Conservation (phyloP, 2,888 invertebrate species). For the Crematogaster levior region DNA sequence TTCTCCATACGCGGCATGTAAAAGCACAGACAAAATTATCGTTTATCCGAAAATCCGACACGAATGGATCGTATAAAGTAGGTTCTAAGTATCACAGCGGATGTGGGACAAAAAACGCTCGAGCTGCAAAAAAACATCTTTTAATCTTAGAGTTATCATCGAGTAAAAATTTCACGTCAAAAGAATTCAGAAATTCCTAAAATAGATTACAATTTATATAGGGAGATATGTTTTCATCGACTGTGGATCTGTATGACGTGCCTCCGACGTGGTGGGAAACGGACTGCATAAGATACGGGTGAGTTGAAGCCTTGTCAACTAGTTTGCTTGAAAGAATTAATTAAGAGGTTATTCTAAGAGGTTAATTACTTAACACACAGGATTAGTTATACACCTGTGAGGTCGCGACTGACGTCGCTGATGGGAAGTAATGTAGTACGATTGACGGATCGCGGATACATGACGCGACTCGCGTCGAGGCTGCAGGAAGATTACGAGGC, state of each 20-base stretch:
- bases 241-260: constrained; percentile 46
- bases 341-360: too few species aligned
- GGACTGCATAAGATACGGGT: constrained; percentile 66
- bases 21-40: not conserved
- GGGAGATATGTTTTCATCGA: constrained; percentile 29
- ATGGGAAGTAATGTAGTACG: constrained; percentile 90
- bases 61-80: not conserved
- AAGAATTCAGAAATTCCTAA: not conserved
- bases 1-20: not conserved
- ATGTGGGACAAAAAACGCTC: constrained; percentile 19
- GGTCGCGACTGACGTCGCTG: constrained; percentile 89
- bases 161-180: not conserved
- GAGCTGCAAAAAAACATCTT: not conserved
- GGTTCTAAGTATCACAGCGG: not conserved
- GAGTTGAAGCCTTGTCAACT: constrained; percentile 7
- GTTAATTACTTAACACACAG: too few species aligned
- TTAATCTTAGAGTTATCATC: not conserved
- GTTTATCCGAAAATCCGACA: not conserved
- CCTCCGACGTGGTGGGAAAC: constrained; percentile 66
- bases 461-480: constrained; percentile 88
- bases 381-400: constrained; percentile 89
- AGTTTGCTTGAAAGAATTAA: not conserved
- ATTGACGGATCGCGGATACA: constrained; percentile 89
- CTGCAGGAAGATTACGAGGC: constrained; percentile 79
- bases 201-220: not conserved